These are phyloP conservation scores for Tanaodytes sp. DNA, from an alignment of 2,888 invertebrate species.

Conservation along the genomic window DNA sequence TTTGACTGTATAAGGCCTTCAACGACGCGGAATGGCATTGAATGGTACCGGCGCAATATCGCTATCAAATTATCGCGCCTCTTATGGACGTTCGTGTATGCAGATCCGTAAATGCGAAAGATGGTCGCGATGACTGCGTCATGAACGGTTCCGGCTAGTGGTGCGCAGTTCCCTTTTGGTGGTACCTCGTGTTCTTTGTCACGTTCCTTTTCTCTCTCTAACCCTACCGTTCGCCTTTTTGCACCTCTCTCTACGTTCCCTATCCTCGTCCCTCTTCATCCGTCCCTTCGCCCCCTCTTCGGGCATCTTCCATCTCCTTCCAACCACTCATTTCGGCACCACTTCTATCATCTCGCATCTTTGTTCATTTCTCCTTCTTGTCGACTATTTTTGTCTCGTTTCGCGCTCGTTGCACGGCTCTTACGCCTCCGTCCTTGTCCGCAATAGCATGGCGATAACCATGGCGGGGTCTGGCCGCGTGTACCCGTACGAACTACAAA, in stretches of 20 bases:
- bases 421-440: slow-evolving; percentile 50
- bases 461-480: slow-evolving; percentile 54
- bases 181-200: slow-evolving; percentile 53
- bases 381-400: too few species aligned
- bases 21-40: slow-evolving; percentile 32
- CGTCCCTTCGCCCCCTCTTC: too few species aligned
- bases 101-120: slow-evolving; percentile 68
- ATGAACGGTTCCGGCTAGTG: slow-evolving; percentile 72
- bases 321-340: too few species aligned
- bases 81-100: slow-evolving; percentile 59
- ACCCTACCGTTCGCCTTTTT: too few species aligned
- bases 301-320: too few species aligned
- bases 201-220: slow-evolving; percentile 43
- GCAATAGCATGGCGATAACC: slow-evolving; percentile 39
- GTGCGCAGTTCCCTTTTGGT: slow-evolving; percentile 71
- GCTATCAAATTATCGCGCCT: slow-evolving; percentile 32
- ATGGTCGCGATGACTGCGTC: slow-evolving; percentile 70
- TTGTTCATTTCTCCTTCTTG: too few species aligned
- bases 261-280: too few species aligned
- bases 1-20: slow-evolving; percentile 16
- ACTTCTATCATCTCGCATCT: too few species aligned
- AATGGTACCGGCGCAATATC: slow-evolving; percentile 31
- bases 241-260: too few species aligned
- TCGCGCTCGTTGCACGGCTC: slow-evolving; percentile 32
- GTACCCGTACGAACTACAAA: slow-evolving; percentile 65